Evolutionary conservation across 2,797 vertebrate genomes (phyloP), one percentile per base, ranked within the genome.

Genomic region (Remorina albescens): DNA sequence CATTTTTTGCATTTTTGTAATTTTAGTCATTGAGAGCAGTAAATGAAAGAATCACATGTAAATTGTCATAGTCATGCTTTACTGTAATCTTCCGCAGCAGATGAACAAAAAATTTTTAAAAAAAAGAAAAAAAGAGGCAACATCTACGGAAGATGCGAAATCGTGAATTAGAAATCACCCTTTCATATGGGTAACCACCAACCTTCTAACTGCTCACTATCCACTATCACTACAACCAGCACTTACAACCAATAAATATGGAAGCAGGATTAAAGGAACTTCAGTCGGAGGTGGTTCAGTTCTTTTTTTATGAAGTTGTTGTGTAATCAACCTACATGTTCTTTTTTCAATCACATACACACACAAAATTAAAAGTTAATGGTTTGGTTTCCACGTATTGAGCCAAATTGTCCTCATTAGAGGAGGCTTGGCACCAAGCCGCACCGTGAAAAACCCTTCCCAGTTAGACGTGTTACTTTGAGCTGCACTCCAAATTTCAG

Each of bases 331-430:
- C 34, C 34, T 47, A 25, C 15, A 21, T 28, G 32, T 36, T 39
- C n/a, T 11, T 6, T 7, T 7, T 8, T 41, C 26, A n/a, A 11
- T 32, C 39, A n/a, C 41, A 36, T 30, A 26, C 23, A 12, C 34
- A 51, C 54, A 58, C 39, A 54, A 16, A 11, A 41, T 51, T 61
- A 71, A 12, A 78, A 67, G 71, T 74, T 80, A 82, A 75, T 59
- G 34, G 16, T 41, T 71, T 63, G 49, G 60, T 78, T 82, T 73
- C 30, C 0, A 4, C 53, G 47, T 68, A 30, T 68, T 63, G 71
- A 72, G 71, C 55, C 72, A 79, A 77, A 66, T 44, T 57, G 41
- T 78, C 41, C 30, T 73, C 61, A 39, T 61, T 74, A 67, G 28
- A 64, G 19, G 8, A 54, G 10, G 9, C n/a, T 62, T 71, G 67